phyloP scores from a whole-genome alignment of 2,888 invertebrate species.

The Drosophila pegasa region DNA sequence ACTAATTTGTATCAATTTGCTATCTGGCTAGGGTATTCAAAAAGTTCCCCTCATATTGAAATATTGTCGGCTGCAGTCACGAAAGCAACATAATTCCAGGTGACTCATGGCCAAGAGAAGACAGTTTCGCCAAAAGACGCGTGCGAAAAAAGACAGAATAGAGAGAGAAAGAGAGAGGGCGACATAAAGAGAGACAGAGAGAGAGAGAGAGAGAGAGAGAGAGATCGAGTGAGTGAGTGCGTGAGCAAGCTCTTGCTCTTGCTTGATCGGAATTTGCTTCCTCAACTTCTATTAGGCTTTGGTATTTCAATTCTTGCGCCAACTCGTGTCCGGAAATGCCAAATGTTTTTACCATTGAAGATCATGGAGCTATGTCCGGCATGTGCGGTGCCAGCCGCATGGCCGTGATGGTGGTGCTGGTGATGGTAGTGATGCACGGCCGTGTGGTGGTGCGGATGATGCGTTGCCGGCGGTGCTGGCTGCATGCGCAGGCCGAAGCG shows the following conservation, averaged over 20 bases:
- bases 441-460: constrained; percentile 68
- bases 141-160: constrained; percentile 13
- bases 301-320: constrained; percentile 13
- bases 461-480: constrained; percentile 79
- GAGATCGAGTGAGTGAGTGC: constrained; percentile 14
- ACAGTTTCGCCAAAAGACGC: background rate
- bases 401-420: constrained; percentile 46
- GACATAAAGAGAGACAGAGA: background rate
- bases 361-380: constrained; percentile 73
- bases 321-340: constrained; percentile 44
- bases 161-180: background rate
- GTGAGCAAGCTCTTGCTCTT: too few species aligned
- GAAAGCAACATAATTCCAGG: constrained; percentile 21
- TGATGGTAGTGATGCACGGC: constrained; percentile 66
- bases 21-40: constrained; percentile 5
- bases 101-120: constrained; percentile 39
- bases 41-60: constrained; percentile 23
- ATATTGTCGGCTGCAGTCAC: constrained; percentile 23
- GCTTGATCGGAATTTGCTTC: constrained; percentile 15
- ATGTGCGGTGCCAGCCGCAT: constrained; percentile 49
- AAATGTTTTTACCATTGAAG: constrained; percentile 55
- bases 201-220: background rate
- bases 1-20: background rate
- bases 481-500: constrained; percentile 85
- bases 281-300: constrained; percentile 10